Base-by-base conservation (phyloP, 2,113 vertebrate genomes). In the Tretioscincus oriximinensis region DNA sequence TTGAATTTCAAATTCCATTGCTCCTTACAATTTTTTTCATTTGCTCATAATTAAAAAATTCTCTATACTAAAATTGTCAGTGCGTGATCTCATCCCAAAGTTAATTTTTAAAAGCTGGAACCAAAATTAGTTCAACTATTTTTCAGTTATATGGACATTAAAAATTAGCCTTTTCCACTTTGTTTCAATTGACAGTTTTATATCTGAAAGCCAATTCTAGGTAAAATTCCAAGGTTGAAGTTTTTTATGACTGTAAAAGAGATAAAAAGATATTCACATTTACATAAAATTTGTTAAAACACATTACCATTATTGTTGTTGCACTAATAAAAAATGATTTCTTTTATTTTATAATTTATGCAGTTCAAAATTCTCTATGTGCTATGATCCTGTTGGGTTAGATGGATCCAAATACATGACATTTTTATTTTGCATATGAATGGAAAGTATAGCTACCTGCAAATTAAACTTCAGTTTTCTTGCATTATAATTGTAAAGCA, bases 21-120 rank as follows among this genome's bases (percentile, higher is more conserved):
- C 76, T 82, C 66, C 41, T 76, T 9, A 71, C 54, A 45, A 41
- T 69, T 82, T 82, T 82, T 84, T 79, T 68, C 63, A 60, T 72
- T 68, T 78, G 20, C 47, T 64, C 80, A 22, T 64, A 49, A 83
- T 28, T 76, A 66, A 72, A 79, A 84, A 75, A 31, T 10, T 14
- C 29, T 70, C 72, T 47, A 8, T 77, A 35, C 9, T 83, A 67
- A 82, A 82, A 74, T 61, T 18, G 47, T 60, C 70, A 81, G 7
- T 54, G 1, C 24, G 41, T 79, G 77, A 74, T 75, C 73, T 64
- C 80, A 54, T 80, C 63, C 61, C 9, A 28, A 41, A 11, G 3
- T 45, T 77, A n/a, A 54, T 28, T 26, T 29, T 54, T 31, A 66
- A 73, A 67, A 82, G 77, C 51, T 21, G 66, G 0, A 20, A 78